A percentile compares a stretch with the other conserved stretches of the same genome.
phyloP scores from a whole-genome alignment of 92 coral and sea anemone species.

The Ricordea florida region DNA sequence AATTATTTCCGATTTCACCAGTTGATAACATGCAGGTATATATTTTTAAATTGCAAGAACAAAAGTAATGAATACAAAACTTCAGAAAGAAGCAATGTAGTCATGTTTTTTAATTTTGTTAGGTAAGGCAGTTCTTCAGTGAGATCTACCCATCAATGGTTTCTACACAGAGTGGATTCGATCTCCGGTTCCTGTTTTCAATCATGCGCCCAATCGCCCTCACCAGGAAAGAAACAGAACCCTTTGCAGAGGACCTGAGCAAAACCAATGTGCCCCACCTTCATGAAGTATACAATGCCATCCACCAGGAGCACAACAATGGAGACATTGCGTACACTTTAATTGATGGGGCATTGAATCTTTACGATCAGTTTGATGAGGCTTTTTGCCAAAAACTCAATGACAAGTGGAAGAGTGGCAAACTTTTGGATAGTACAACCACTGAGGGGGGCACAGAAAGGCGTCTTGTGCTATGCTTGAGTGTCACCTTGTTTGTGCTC shows the following conservation, averaged over 20 bases:
- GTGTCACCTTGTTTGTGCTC: conserved; percentile 5
- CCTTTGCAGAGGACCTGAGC: conserved; percentile 20
- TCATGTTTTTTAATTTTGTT: too few relatives aligned
- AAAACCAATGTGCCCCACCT: conserved; percentile 25
- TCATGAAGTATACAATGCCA: conserved; percentile 41
- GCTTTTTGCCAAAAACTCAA: conserved; percentile 43
- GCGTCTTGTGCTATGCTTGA: not conserved
- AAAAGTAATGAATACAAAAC: too few relatives aligned
- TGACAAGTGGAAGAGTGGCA: conserved; percentile 40
- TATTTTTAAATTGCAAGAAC: too few relatives aligned
- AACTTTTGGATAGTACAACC: not conserved
- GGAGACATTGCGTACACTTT: conserved; percentile 43
- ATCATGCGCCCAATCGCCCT: conserved; percentile 42
- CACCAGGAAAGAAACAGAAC: conserved; percentile 51
- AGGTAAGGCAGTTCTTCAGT: conserved; percentile 14
- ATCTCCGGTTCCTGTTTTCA: conserved; percentile 36
- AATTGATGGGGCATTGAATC: conserved; percentile 26
- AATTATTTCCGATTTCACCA: too few relatives aligned
- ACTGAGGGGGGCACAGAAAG: conserved; percentile 30
- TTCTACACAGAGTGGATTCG: conserved; percentile 48
- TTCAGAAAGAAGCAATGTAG: too few relatives aligned
- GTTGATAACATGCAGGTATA: too few relatives aligned
- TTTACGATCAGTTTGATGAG: conserved; percentile 51
- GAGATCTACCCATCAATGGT: conserved; percentile 33
- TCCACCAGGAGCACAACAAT: conserved; percentile 29